Evolutionary conservation across 2,888 invertebrate species (phyloP).

Genomic region (Acleris sparsana): DNA sequence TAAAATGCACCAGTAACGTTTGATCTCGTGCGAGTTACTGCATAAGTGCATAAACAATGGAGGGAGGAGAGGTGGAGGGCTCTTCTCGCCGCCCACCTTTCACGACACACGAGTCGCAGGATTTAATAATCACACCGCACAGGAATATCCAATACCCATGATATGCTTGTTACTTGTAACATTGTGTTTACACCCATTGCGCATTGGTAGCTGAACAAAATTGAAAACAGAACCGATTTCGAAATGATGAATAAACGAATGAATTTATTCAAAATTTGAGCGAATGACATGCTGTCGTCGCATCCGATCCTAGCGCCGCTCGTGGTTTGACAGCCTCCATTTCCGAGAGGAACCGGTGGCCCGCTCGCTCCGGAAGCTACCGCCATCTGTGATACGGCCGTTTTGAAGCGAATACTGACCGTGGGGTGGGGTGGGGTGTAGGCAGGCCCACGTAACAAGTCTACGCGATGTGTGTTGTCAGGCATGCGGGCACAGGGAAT

Average conservation of each 20-base stretch:
- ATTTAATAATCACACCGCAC: conserved; percentile 1
- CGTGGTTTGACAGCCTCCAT: conserved; percentile 59
- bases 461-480: neutral
- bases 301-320: conserved; percentile 39
- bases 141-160: neutral
- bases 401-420: conserved; percentile 21
- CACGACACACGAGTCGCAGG: conserved; percentile 16
- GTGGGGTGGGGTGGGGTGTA: neutral
- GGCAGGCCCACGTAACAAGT: neutral
- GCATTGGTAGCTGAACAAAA: neutral
- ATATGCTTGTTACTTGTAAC: no score
- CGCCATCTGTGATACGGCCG: conserved; percentile 49
- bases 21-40: conserved; percentile 57
- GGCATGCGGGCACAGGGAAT: neutral
- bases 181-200: neutral
- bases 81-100: conserved; percentile 27
- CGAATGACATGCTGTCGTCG: conserved; percentile 43
- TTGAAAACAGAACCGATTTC: neutral
- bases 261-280: conserved; percentile 30
- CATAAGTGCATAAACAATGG: conserved; percentile 51
- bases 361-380: conserved; percentile 52
- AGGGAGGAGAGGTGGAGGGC: conserved; percentile 39
- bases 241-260: neutral
- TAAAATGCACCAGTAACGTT: conserved; percentile 54
- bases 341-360: conserved; percentile 54